These are phyloP conservation scores for Capra hircus DNA, from an alignment of 2,113 vertebrate species.

Conservation along the genomic window DNA sequence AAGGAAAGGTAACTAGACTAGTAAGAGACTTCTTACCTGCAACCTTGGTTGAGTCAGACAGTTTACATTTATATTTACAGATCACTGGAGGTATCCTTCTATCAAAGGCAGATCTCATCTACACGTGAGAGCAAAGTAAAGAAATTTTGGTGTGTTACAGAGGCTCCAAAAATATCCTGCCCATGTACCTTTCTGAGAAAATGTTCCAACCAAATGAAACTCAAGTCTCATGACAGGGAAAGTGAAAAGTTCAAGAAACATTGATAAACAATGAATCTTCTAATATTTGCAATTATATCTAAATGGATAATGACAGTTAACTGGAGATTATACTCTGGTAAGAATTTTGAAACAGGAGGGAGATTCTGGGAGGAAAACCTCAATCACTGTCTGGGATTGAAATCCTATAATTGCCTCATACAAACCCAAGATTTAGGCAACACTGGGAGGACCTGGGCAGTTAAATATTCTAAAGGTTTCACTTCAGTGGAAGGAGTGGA, in stretches of 20 bases:
- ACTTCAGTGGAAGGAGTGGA: background rate
- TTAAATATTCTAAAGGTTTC: background rate
- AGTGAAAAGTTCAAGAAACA: background rate
- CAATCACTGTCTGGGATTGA: background rate
- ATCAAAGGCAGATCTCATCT: background rate
- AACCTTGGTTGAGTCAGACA: background rate
- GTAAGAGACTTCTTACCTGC: background rate
- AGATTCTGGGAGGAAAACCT: background rate
- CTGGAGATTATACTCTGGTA: background rate
- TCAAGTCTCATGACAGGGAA: background rate
- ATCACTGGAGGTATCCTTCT: background rate
- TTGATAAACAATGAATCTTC: background rate
- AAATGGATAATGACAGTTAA: background rate
- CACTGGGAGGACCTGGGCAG: background rate
- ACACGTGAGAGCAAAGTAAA: background rate
- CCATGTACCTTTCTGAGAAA: background rate
- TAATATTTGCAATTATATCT: background rate
- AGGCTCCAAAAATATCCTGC: background rate
- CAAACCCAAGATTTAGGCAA: background rate
- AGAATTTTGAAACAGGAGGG: background rate
- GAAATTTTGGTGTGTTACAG: background rate
- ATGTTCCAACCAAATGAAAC: background rate
- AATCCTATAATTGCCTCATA: background rate
- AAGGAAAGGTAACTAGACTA: background rate
- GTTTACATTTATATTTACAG: background rate